Base-by-base conservation (phyloP, 2,888 invertebrate genomes). In the Taphrorychus bicolor region DNA sequence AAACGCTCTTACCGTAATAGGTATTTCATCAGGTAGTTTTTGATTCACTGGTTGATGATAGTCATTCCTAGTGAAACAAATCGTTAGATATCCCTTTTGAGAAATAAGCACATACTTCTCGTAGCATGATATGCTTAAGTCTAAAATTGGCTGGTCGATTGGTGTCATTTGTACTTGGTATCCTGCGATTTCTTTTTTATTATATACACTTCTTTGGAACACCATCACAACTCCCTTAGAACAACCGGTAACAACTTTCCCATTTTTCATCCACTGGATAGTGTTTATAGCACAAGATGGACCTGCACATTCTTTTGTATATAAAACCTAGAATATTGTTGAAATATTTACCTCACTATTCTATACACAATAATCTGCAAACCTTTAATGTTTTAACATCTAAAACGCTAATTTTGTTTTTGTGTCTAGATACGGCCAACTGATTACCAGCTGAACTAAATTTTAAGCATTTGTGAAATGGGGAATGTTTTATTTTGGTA, bases 241-340 rank as follows among this genome's bases (percentile, higher is more conserved):
- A 58, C 76, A 75, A 59, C 78, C 77, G 11, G 75, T 68, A 49
- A 71, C 66, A 19, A 73, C 58, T 45, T 7, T 41, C 57, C 64
- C 72, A 14, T 40, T 51, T 45, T 41, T 70, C 16, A 72, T 69
- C 73, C 72, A 76, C 58, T 70, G 71, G 19, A 70, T 62, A 11
- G 70, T 69, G 66, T 73, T 52, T 70, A 9, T 19, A 23, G 61
- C 75, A 74, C 32, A 7, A 14, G 21, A 1, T 5, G 23, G 3
- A 58, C 72, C 71, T 5, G 18, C 32, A 52, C 73, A 72, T 5
- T 4, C 18, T 5, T 24, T 17, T 17, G 18, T 57, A 16, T 11
- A 24, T 4, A 60, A 24, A 7, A 58, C 57, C 70, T 72, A 21
- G 4, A 54, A n/a, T n/a, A n/a, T n/a, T n/a, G n/a, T n/a, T n/a